Evolutionary conservation across 2,797 vertebrate species (phyloP).

Genomic region (Cebuella pygmaea): DNA sequence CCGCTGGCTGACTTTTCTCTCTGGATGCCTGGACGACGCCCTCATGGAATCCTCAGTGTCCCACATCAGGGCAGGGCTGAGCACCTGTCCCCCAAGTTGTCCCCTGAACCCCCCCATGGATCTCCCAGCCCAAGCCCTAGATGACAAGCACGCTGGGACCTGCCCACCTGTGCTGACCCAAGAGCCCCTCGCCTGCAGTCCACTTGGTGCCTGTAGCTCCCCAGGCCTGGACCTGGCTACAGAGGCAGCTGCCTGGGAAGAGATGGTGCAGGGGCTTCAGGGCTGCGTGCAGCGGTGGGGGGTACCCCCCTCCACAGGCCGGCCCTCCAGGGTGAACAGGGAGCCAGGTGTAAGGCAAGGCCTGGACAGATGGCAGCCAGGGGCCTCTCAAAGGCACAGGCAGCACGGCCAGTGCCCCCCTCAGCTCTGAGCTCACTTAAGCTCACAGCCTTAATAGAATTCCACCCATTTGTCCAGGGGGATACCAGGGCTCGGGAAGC

Average conservation of each 20-base stretch:
- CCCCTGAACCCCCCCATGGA: no score
- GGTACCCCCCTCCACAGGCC: neutral
- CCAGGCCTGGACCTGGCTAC: neutral
- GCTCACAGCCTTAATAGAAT: neutral
- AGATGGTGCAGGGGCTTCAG: neutral
- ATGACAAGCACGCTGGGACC: neutral
- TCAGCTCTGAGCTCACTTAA: no score
- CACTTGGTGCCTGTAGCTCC: accelerated
- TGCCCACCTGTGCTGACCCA: neutral
- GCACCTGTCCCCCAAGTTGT: neutral
- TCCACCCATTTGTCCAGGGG: neutral
- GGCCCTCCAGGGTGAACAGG: neutral
- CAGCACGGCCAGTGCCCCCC: neutral
- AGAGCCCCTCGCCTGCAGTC: no score
- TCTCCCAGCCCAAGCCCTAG: neutral
- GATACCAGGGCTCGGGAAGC: no score
- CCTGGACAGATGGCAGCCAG: neutral
- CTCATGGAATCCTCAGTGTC: neutral
- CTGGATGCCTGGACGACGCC: neutral
- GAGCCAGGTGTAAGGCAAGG: no score
- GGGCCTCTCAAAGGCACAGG: neutral
- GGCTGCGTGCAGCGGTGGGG: neutral
- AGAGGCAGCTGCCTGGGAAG: neutral
- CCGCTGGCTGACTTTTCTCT: neutral
- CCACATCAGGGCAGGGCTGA: no score